Evolutionary conservation across 2,888 invertebrate species (phyloP), one percentile per base, ranked within the genome.

Genomic region (Eremobia ochroleuca): DNA sequence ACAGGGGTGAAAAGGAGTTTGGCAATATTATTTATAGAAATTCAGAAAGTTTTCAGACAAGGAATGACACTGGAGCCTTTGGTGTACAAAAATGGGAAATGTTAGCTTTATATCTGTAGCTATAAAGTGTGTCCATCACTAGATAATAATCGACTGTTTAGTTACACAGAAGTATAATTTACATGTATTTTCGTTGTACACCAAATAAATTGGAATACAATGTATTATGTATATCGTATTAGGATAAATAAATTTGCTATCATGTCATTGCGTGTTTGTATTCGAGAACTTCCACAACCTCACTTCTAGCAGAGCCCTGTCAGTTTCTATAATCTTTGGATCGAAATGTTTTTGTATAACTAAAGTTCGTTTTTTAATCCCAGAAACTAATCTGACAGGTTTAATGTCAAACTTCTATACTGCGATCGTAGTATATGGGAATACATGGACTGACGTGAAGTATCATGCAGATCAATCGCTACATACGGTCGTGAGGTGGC

Each of bases 231-330:
- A 91, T 92, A 93, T 94, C 93, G 92, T 95, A 94, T 93, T 95
- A 95, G 93, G 93, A 91, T 94, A 94, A 94, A 95, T 95, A 95
- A 95, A 96, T 95, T 95, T 95, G 95, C 95, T 95, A 96, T 96
- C 94, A 94, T 94, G 94, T 95, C 93, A 89, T 74, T 90, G 86
- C 79, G 82, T 72, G 87, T 91, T 90, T 94, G 89, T 92, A 73
- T 85, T 80, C 4, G 18, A 49, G 0, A 52, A 25, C 40, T 52
- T 49, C 2, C 6, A 6, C 46, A 49, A 2, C 46, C 46, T 46
- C 46, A 46, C 18, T 46, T 37, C 37, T 8, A 9, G 37, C 37
- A 37, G n/a, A n/a, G n/a, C n/a, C n/a, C n/a, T n/a, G n/a, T n/a
- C n/a, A n/a, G 37, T 9, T 37, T 37, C 9, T 37, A 37, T 37